These are phyloP conservation scores for Zaprionus vittiger DNA, from an alignment of 1,140 invertebrate genomes.

Conservation along the genomic window DNA sequence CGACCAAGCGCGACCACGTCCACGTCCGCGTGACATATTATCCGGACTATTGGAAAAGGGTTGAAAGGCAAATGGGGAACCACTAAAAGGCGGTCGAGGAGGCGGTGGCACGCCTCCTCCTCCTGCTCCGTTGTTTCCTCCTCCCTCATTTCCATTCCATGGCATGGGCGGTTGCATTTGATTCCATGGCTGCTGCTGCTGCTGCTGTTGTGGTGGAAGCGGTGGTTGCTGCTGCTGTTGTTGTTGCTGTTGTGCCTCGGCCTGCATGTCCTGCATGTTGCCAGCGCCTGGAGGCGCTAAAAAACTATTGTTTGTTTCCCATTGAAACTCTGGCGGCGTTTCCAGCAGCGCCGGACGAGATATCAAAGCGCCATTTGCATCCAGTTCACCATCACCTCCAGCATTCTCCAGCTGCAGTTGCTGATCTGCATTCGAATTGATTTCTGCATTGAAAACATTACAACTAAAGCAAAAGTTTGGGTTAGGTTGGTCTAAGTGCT, in stretches of 20 bases:
- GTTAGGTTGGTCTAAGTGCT: not conserved
- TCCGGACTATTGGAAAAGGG: constrained; percentile 64
- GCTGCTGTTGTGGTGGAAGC: constrained; percentile 41
- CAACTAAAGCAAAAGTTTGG: constrained; percentile 14
- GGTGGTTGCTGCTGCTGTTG: constrained; percentile 45
- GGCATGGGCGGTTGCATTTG: constrained; percentile 69
- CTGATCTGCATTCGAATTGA: constrained; percentile 41
- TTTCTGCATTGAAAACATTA: constrained; percentile 47
- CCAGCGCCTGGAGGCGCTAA: constrained; percentile 34
- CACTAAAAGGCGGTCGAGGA: constrained; percentile 59
- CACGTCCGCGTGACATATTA: constrained; percentile 61
- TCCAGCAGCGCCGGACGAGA: constrained; percentile 71
- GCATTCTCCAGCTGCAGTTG: constrained; percentile 20
- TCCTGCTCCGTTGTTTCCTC: constrained; percentile 41
- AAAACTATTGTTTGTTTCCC: constrained; percentile 67
- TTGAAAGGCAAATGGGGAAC: constrained; percentile 58
- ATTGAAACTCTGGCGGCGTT: constrained; percentile 74
- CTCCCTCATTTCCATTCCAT: constrained; percentile 47
- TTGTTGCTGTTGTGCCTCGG: constrained; percentile 53
- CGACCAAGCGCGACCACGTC: constrained; percentile 66
- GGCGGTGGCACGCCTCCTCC: constrained; percentile 61
- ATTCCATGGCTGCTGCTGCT: constrained; percentile 62
- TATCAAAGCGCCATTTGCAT: constrained; percentile 52
- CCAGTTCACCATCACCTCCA: constrained; percentile 40
- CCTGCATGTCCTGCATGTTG: constrained; percentile 57